Conservation (phyloP, 1,140 invertebrate species). For the Cherax quadricarinatus region DNA sequence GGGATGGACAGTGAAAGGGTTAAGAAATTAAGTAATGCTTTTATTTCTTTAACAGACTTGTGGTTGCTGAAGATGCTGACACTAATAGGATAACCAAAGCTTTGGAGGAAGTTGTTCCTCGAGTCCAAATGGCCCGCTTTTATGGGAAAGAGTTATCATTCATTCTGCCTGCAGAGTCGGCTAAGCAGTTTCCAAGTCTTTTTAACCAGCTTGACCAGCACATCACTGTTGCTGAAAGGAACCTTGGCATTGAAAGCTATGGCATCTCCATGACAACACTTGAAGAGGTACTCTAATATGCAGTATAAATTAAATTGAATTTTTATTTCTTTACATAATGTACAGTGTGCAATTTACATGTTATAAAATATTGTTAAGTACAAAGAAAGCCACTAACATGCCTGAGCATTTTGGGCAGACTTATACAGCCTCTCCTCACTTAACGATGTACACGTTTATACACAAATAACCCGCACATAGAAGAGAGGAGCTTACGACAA, state of each 20-base stretch:
- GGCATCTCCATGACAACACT: slow-evolving; percentile 95
- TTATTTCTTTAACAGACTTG: slow-evolving; percentile 76
- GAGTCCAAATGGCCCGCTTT: slow-evolving; percentile 84
- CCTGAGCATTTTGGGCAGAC: too few species aligned
- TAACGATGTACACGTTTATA: too few species aligned
- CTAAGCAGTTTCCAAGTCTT: slow-evolving; percentile 84
- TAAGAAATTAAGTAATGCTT: not conserved
- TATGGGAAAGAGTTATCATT: slow-evolving; percentile 87
- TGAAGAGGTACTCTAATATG: slow-evolving; percentile 84
- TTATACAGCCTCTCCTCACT: too few species aligned
- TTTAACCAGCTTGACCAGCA: slow-evolving; percentile 85
- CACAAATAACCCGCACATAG: too few species aligned
- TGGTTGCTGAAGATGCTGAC: slow-evolving; percentile 80
- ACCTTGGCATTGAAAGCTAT: slow-evolving; percentile 88
- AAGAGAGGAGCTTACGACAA: too few species aligned
- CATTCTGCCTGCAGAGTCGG: slow-evolving; percentile 85
- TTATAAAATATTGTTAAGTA: too few species aligned
- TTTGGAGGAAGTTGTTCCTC: slow-evolving; percentile 82
- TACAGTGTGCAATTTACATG: too few species aligned
- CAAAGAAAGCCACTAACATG: too few species aligned
- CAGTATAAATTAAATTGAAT: too few species aligned
- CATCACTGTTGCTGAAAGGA: slow-evolving; percentile 78
- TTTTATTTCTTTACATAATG: too few species aligned
- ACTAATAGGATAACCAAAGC: slow-evolving; percentile 81
- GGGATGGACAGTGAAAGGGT: too few species aligned